Evolutionary conservation across 2,888 invertebrate genomes (phyloP), one percentile per base, ranked within the genome.

Genomic region (Heliconius ismenius): DNA sequence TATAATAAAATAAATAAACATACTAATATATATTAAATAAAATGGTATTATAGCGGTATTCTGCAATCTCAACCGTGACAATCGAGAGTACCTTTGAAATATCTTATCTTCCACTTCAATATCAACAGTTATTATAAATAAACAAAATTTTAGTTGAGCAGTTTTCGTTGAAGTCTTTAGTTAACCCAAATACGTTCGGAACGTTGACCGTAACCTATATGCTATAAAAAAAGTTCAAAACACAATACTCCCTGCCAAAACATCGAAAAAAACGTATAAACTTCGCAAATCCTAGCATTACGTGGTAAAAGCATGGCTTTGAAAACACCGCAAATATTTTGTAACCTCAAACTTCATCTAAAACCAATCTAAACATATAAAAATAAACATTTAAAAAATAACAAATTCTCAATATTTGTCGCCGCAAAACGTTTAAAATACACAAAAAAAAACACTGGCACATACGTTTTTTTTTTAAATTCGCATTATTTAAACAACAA

Each of bases 401-500:
- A 36, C 64, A 67, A 67, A 67, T 39, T 43, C 39, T 43, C 39
- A 43, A 73, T 78, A 74, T 74, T 67, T 81, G 86, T 85, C 86
- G 87, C 86, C 85, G 81, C 83, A 83, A 83, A 86, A 85, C 85
- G 81, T 83, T 78, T 67, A 76, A 78, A 83, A 83, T 85, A 86
- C 87, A 87, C 91, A 26, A 90, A 58, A 54, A 49, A 54, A 89
- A 87, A 83, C 86, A 87, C 87, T 86, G 84, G 88, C 91, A 92
- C 91, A 89, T 91, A 90, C 88, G 86, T 85, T 91, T 90, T 90
- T 89, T 88, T 87, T 86, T 79, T 76, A 81, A 88, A 86, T 88
- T 87, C 84, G 87, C 90, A 90, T 84, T 80, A 88, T 86, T 89
- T 85, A 82, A 86, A 83, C 84, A 88, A 83, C 88, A 90, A 91